Evolutionary conservation across 2,113 vertebrate genomes (phyloP).

Genomic region (Paedocypris sp.): DNA sequence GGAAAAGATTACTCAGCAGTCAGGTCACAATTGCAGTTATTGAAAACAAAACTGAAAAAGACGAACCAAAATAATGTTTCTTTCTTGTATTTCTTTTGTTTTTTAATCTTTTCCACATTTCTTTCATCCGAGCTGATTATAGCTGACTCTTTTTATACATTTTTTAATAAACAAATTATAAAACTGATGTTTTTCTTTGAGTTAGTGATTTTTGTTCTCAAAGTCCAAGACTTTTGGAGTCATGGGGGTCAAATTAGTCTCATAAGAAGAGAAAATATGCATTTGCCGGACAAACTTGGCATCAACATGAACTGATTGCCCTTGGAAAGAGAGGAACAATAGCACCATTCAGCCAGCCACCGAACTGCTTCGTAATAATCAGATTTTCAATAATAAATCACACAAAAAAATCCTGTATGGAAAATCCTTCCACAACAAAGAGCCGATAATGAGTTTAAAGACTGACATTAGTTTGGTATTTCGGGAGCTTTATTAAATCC

Average conservation of each 20-base stretch:
- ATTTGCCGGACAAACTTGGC: too few relatives aligned
- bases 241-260: too few relatives aligned
- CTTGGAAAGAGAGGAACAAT: slow-evolving; percentile 31
- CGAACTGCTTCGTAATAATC: slow-evolving; percentile 33
- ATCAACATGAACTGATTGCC: background rate
- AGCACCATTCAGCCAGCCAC: slow-evolving; percentile 43
- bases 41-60: slow-evolving; percentile 30
- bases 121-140: too few relatives aligned
- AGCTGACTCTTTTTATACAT: background rate
- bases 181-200: background rate
- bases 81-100: slow-evolving; percentile 22
- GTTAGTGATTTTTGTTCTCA: too few relatives aligned
- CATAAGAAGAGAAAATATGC: too few relatives aligned
- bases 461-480: background rate
- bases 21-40: slow-evolving; percentile 27
- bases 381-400: slow-evolving; percentile 23
- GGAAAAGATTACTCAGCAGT: background rate
- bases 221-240: too few relatives aligned
- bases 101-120: too few relatives aligned
- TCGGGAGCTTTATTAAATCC: background rate
- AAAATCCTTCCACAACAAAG: slow-evolving; percentile 1
- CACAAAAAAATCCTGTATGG: slow-evolving; percentile 25
- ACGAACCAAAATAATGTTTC: slow-evolving; percentile 38
- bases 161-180: background rate
- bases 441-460: background rate